Percentiles rank a stretch among this genome's conserved stretches.
Conservation (phyloP, 2,888 invertebrate genomes). For the Torymus tubicola region DNA sequence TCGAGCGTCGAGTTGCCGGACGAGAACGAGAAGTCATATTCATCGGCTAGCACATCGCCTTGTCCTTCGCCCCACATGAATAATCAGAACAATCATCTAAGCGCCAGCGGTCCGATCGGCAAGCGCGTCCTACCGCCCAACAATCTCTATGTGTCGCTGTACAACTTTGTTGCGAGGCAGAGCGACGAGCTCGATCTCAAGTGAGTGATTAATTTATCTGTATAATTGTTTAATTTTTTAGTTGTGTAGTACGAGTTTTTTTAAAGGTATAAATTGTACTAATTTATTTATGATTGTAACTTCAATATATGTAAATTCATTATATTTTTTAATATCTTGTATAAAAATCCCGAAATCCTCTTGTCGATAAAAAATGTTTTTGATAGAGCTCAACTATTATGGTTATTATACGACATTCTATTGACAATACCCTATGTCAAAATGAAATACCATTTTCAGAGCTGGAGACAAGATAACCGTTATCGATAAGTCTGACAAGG, state of each 20-base stretch:
- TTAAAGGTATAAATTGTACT: too few relatives aligned
- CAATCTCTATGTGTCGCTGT: slow-evolving; percentile 94
- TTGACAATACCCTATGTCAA: too few relatives aligned
- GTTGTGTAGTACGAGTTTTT: too few relatives aligned
- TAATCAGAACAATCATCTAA: slow-evolving; percentile 69
- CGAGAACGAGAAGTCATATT: slow-evolving; percentile 92
- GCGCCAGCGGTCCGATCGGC: slow-evolving; percentile 64
- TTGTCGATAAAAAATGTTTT: too few relatives aligned
- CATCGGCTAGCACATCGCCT: slow-evolving; percentile 94
- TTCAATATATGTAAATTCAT: too few relatives aligned
- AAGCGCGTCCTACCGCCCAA: slow-evolving; percentile 84
- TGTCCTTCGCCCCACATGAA: slow-evolving; percentile 88
- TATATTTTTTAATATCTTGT: too few relatives aligned
- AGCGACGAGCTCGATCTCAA: slow-evolving; percentile 95
- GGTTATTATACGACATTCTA: too few relatives aligned
- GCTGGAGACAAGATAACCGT: slow-evolving; percentile 86
- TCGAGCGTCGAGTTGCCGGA: slow-evolving; percentile 95
- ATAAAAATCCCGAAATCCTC: too few relatives aligned
- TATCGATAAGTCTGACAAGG: slow-evolving; percentile 94
- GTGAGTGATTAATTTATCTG: slow-evolving; percentile 74
- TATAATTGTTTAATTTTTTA: neutral
- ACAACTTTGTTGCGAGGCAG: slow-evolving; percentile 96
- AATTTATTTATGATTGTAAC: too few relatives aligned
- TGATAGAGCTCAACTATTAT: too few relatives aligned
- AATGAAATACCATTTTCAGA: slow-evolving; percentile 59